Base-by-base conservation (phyloP, 2,888 invertebrate species). In the Malthinus flaveolus region DNA sequence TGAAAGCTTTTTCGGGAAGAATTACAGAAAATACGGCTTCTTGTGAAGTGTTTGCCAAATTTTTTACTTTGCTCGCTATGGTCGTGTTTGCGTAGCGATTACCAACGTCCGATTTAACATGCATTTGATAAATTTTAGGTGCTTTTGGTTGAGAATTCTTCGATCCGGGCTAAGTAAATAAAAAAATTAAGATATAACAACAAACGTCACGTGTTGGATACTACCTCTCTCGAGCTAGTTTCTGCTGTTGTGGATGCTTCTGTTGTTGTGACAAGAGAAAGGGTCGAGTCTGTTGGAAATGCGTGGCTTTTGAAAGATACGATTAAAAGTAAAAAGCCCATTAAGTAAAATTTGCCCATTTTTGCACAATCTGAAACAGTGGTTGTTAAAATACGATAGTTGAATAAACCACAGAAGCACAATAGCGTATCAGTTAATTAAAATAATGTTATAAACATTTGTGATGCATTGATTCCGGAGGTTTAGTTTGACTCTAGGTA, bases 1-100 rank as follows among this genome's bases (percentile, higher is more conserved):
- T 87, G 73, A 86, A 89, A 0, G 88, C 88, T 1, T 85, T 84
- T 59, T 88, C 86, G 0, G 89, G 89, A 46, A 89, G 75, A n/a
- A 88, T 81, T 7, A 89, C 83, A 45, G 84, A 81, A 76, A 89
- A 89, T 39, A 81, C 79, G 4, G 86, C 84, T 73, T 89, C 87
- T 64, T 86, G 85, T 0, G 88, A 78, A 7, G 73, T 76, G 45
- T 79, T 78, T 6, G 83, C 84, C 1, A 83, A 82, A 74, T 90
- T 90, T 65, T 81, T 82, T 23, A 89, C 83, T 62, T 81, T 80
- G 61, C 87, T 87, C 6, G 84, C 84, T 1, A 89, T 82, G 7
- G 82, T 74, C 0, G 89, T 89, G 63, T 82, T 83, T 7, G 88
- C 86, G 72, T 87, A 90, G 10, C 89, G 83, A 68, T 85, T 82